Base-by-base conservation (phyloP, 2,113 vertebrate genomes). In the Ceuthmochares aereus region DNA sequence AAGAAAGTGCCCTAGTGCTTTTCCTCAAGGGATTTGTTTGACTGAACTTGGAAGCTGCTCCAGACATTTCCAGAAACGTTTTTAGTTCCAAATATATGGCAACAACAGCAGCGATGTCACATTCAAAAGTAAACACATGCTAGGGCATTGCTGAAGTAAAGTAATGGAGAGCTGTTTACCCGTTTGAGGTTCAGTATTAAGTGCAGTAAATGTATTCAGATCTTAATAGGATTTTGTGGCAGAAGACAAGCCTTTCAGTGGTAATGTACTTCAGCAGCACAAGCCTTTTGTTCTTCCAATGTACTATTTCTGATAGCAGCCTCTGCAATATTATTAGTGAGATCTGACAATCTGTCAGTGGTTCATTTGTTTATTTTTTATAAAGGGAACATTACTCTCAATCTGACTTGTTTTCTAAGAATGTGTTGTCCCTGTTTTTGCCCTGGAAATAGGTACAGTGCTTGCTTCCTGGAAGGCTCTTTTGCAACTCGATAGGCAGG, bases 401-500 rank as follows among this genome's bases (percentile, higher is more conserved):
- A 0, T 74, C 36, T 42, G 45, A 55, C 51, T 29, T 77, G 82
- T 95, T 89, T 96, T 93, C 96, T 95, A 95, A 96, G 93, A 96
- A 95, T 51, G 43, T 16, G 22, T 64, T 91, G 63, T 60, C 64
- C 58, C 73, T 80, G 37, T 14, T 82, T 84, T 95, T 85, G 55
- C 26, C 19, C 83, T 96, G 87, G 96, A 93, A 94, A 63, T 85
- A 87, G 87, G 66, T 81, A 36, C 67, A 55, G 64, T 37, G 79
- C 91, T 95, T 80, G 40, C 80, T 97, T 95, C 87, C 92, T 83
- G 89, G 94, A 96, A 96, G 87, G 86, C 55, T 72, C 60, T 42
- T 82, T 75, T 95, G 94, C 89, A 96, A 95, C 75, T 49, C 94
- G 96, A 96, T 96, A 93, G 90, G 81, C 79, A 58, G 66, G 87